Evolutionary conservation across 37 sponge, comb jelly and placozoan species (phyloP), one percentile per base, ranked within the genome.

Genomic region (Mnemiopsis leidyi): DNA sequence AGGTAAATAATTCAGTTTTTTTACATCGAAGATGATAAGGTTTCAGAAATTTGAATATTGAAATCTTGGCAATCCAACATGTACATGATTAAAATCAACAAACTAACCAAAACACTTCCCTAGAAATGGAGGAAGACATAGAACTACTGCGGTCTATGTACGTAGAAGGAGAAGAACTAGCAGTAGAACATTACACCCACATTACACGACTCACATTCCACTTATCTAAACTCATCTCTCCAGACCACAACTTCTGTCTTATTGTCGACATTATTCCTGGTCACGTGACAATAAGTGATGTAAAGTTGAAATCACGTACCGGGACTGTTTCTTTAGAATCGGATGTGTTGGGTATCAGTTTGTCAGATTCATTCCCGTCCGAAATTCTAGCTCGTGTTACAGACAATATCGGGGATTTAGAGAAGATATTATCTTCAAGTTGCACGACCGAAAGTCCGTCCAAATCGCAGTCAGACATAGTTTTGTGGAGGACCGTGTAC

Each of bases 101-200:
- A n/a, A n/a, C n/a, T n/a, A n/a, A n/a, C n/a, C n/a, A n/a, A n/a
- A n/a, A n/a, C n/a, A n/a, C n/a, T n/a, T 5, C 61, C 61, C 61
- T 69, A 69, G 73, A 25, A 69, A 77, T 77, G 79, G 79, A 77
- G 1, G 79, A 77, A 77, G 79, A 77, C 18, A 32, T 77, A 0
- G 79, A 77, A 31, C 34, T 77, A 18, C 33, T 77, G 35, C 33
- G 32, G 36, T 77, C 79, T 1, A 77, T 77, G 79, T 77, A 32
- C 32, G 33, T 77, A 34, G 79, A 31, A 31, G 36, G 36, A 26
- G 33, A 77, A 77, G 79, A 77, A 77, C 35, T 77, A 9, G 1
- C 20, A 16, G 36, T 34, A 1, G 36, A 28, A 21, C 20, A 77
- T 32, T 32, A 16, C 3, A 32, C 36, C 3, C 26, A 77, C 33